Evolutionary conservation across 2,113 vertebrate genomes (phyloP).

Genomic region (Mus pahari): DNA sequence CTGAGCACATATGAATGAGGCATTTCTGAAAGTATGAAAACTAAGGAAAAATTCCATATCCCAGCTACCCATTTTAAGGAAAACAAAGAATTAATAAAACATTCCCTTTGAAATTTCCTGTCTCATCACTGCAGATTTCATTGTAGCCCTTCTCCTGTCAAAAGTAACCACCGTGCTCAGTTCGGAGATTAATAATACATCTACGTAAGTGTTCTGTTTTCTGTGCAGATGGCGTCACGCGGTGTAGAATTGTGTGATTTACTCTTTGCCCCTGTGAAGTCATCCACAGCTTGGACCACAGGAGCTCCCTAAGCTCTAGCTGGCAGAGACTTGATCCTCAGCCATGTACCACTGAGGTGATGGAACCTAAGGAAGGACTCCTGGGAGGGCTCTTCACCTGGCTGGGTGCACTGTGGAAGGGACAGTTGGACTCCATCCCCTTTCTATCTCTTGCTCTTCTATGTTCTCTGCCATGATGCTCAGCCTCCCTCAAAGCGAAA

Average conservation of each 20-base stretch:
- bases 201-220: not conserved
- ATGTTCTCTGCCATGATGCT: not conserved
- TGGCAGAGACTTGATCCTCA: not conserved
- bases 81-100: not conserved
- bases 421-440: too few species aligned
- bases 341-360: not conserved
- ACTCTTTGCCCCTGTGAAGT: not conserved
- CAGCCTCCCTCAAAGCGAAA: not conserved
- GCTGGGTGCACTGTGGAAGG: too few species aligned
- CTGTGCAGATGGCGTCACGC: not conserved
- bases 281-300: not conserved
- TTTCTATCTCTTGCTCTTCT: too few species aligned
- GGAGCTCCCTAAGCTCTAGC: not conserved
- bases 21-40: constrained; percentile 22
- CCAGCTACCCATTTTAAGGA: not conserved
- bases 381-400: not conserved
- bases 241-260: not conserved
- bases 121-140: not conserved
- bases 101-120: not conserved
- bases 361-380: too few species aligned
- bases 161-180: not conserved
- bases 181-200: constrained; percentile 22
- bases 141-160: not conserved
- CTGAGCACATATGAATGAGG: not conserved
- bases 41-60: not conserved